phyloP scores from a whole-genome alignment of 2,888 invertebrate species.

The Hydraecia micacea region DNA sequence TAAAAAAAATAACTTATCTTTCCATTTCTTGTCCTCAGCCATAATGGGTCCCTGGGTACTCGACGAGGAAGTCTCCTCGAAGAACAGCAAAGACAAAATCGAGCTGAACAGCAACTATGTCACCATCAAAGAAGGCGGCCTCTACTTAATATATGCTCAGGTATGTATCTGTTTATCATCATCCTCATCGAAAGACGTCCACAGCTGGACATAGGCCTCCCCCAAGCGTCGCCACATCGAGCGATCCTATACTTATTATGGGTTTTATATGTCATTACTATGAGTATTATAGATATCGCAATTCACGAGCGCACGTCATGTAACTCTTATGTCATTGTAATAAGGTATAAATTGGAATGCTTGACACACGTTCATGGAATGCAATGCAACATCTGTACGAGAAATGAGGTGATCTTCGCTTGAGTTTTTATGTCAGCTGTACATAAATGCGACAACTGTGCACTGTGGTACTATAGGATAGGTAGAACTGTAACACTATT shows the following conservation, averaged over 20 bases:
- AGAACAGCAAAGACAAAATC: slow-evolving; percentile 80
- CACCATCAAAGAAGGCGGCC: slow-evolving; percentile 81
- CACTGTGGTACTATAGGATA: background rate
- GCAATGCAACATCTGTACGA: background rate
- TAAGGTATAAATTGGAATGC: background rate
- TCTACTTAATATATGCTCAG: slow-evolving; percentile 85
- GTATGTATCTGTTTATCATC: slow-evolving; percentile 69
- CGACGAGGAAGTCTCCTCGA: slow-evolving; percentile 81
- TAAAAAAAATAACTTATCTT: background rate
- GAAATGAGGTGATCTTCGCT: slow-evolving; percentile 13
- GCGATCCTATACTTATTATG: too few relatives aligned
- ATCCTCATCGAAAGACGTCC: background rate
- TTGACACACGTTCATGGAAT: background rate
- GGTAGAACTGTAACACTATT: background rate
- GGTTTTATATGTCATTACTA: background rate
- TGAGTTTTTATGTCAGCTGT: slow-evolving; percentile 8
- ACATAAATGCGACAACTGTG: background rate
- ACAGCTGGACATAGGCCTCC: too few relatives aligned
- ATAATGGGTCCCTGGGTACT: slow-evolving; percentile 84
- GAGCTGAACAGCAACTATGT: slow-evolving; percentile 78
- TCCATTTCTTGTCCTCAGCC: slow-evolving; percentile 73
- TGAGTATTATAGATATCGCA: background rate
- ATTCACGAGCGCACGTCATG: background rate
- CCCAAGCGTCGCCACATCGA: too few relatives aligned
- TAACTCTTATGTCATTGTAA: background rate